phyloP scores from a whole-genome alignment of 2,797 vertebrate genomes.

The Linurgus olivaceus region DNA sequence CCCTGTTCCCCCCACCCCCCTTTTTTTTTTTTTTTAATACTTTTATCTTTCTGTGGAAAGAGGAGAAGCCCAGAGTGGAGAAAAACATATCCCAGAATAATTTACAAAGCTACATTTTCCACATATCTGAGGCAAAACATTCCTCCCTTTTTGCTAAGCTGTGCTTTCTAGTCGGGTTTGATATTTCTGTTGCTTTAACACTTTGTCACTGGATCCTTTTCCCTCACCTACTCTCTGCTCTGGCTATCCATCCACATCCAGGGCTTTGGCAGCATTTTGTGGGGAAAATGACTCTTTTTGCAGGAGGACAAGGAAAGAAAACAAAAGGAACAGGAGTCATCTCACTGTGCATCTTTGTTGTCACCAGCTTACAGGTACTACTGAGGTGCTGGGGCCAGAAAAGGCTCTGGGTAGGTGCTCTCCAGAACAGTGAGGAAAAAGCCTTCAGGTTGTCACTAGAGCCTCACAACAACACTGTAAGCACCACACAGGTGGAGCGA shows the following conservation, averaged over 20 bases:
- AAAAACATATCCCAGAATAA: background rate
- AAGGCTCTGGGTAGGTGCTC: background rate
- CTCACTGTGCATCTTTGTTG: background rate
- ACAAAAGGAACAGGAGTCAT: background rate
- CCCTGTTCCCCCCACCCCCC: fast-evolving
- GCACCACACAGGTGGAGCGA: background rate
- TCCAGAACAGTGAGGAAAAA: background rate
- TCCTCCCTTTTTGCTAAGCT: background rate
- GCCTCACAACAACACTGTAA: background rate
- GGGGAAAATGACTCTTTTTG: background rate
- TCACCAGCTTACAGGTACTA: background rate
- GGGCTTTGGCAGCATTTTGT: background rate
- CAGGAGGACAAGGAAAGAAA: background rate
- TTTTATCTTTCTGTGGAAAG: slow-evolving; percentile 30
- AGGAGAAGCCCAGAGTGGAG: background rate
- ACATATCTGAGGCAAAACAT: background rate
- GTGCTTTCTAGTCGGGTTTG: background rate
- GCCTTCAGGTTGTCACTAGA: background rate
- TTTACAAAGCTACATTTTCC: slow-evolving; percentile 32
- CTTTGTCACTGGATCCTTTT: background rate
- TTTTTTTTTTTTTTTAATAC: background rate
- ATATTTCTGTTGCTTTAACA: background rate
- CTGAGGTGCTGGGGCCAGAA: background rate
- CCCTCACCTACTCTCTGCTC: background rate
- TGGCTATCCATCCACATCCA: background rate